Conservation (phyloP, 2,888 invertebrate genomes). For the Netelia fuscicornis region DNA sequence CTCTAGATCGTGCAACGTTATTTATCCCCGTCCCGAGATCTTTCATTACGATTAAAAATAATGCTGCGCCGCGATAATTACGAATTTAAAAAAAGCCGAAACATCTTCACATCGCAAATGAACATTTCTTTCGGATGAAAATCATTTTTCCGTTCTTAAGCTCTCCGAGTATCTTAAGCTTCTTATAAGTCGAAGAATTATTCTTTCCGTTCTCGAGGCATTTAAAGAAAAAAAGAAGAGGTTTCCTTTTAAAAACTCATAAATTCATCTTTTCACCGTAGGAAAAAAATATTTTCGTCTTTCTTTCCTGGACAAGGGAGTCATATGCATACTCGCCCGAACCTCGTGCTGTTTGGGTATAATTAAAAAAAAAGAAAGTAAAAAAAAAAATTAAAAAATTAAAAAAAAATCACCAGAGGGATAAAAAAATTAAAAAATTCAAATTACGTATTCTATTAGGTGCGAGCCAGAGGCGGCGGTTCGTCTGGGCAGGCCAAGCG, state of each 20-base stretch:
- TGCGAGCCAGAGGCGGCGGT: conserved; percentile 68
- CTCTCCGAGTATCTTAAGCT: neutral
- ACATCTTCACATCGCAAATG: neutral
- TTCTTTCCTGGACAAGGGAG: neutral
- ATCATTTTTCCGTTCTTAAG: neutral
- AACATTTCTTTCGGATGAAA: neutral
- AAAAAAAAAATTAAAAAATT: neutral
- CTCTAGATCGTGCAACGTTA: conserved; percentile 24
- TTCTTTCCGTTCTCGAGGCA: neutral
- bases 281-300: conserved; percentile 41
- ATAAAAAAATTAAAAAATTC: conserved; percentile 74
- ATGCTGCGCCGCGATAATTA: conserved; percentile 6
- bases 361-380: conserved; percentile 50
- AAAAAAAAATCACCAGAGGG: conserved; percentile 43
- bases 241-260: conserved; percentile 32
- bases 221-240: conserved; percentile 4
- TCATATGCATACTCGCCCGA: neutral
- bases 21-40: conserved; percentile 23
- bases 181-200: conserved; percentile 72
- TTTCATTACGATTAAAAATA: conserved; percentile 36
- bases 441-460: conserved; percentile 84
- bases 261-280: conserved; percentile 65
- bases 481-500: conserved; percentile 37
- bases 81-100: conserved; percentile 3
- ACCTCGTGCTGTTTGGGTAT: conserved; percentile 54